These are phyloP conservation scores for Catalaphyllia jardinei DNA, from an alignment of 64 coral and sea anemone species.

Conservation along the genomic window DNA sequence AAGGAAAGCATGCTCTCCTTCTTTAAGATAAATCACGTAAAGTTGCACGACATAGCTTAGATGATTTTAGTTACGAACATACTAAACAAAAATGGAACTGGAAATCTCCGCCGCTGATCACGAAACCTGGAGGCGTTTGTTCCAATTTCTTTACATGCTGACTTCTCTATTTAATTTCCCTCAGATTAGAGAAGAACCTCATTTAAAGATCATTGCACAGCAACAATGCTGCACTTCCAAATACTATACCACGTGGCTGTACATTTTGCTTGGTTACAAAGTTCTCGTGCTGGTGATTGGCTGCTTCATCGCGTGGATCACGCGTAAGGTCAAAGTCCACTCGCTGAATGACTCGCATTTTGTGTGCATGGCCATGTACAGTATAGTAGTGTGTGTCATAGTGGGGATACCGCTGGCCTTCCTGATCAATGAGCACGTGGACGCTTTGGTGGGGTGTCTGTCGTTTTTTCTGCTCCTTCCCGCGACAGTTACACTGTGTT, in stretches of 20 bases:
- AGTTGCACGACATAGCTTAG: too few relatives aligned
- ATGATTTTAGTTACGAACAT: too few relatives aligned
- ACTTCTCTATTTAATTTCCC: not conserved
- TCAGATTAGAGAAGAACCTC: not conserved
- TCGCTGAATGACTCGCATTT: conserved; percentile 58
- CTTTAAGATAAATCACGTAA: too few relatives aligned
- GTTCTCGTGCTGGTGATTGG: conserved; percentile 51
- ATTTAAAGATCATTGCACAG: conserved; percentile 23
- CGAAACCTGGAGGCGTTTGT: too few relatives aligned
- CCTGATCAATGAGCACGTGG: conserved; percentile 30
- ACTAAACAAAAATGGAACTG: too few relatives aligned
- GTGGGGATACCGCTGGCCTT: conserved; percentile 67
- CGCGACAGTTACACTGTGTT: conserved; percentile 46
- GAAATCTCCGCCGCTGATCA: too few relatives aligned
- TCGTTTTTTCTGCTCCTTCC: conserved; percentile 56
- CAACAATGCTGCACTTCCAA: conserved; percentile 58
- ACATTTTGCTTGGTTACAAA: conserved; percentile 75
- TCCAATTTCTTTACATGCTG: too few relatives aligned
- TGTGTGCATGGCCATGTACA: conserved; percentile 48
- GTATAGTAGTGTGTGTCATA: conserved; percentile 14
- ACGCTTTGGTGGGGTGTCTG: conserved; percentile 40
- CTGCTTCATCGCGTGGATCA: conserved; percentile 74
- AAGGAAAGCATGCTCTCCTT: too few relatives aligned
- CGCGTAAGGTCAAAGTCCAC: conserved; percentile 49
- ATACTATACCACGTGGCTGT: conserved; percentile 65